phyloP scores from a whole-genome alignment of 2,888 invertebrate species.

The Gymnoscelis rufifasciata region DNA sequence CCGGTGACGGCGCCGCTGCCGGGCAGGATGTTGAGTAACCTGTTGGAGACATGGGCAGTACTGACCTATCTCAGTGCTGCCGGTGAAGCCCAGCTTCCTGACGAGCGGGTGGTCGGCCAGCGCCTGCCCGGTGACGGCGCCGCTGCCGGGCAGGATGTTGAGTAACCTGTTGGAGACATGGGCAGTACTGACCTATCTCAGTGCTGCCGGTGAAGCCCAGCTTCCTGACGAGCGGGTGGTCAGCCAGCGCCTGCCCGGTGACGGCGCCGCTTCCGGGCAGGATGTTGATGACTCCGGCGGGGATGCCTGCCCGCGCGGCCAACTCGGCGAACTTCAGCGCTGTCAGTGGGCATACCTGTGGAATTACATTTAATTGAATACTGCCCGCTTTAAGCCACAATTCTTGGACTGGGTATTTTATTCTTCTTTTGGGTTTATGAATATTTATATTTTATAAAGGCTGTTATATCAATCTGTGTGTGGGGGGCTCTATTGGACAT shows the following conservation, averaged over 20 bases:
- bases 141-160: conserved; percentile 92
- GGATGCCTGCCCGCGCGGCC: conserved; percentile 93
- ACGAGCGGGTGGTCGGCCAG: conserved; percentile 91
- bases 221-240: conserved; percentile 91
- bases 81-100: conserved; percentile 96
- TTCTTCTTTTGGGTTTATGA: no score
- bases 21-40: no score
- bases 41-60: not conserved
- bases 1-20: conserved; percentile 90
- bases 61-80: conserved; percentile 92
- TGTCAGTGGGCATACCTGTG: conserved; percentile 92
- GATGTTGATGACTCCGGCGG: conserved; percentile 96
- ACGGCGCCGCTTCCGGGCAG: conserved; percentile 89
- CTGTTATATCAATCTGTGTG: no score
- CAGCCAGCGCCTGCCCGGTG: conserved; percentile 92
- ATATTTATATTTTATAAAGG: no score
- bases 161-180: no score
- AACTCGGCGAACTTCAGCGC: conserved; percentile 97
- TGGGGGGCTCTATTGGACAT: no score
- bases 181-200: conserved; percentile 81
- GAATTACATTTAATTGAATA: no score
- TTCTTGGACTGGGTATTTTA: no score
- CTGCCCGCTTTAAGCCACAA: no score
- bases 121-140: conserved; percentile 89
- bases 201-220: conserved; percentile 98